Conservation (phyloP, 2,797 vertebrate genomes). For the Oophaga sylvatica region DNA sequence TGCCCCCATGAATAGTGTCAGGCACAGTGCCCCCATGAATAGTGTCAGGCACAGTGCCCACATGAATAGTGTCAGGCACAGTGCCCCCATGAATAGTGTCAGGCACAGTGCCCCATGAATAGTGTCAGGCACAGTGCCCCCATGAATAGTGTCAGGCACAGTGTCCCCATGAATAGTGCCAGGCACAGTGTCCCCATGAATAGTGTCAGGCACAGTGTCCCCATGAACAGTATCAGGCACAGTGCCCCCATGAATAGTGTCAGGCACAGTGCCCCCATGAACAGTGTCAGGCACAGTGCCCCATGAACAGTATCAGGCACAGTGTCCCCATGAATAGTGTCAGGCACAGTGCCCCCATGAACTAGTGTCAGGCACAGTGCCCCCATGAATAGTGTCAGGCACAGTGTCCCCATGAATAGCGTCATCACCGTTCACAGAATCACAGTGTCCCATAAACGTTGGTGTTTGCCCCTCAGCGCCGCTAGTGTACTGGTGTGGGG, state of each 20-base stretch:
- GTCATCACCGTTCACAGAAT: too few species aligned
- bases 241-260: not conserved
- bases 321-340: not conserved
- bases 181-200: not conserved
- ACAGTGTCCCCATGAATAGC: not conserved
- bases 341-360: not conserved
- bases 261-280: not conserved
- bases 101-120: not conserved
- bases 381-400: too few species aligned
- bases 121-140: too few species aligned
- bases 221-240: not conserved
- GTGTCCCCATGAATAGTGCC: not conserved
- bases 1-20: not conserved
- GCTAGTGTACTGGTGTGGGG: too few species aligned
- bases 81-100: not conserved
- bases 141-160: not conserved
- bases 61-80: not conserved
- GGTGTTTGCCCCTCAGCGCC: too few species aligned
- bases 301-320: not conserved
- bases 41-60: too few species aligned
- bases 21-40: too few species aligned
- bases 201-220: too few species aligned
- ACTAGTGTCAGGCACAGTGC: too few species aligned
- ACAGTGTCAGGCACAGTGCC: too few species aligned
- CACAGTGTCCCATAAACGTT: too few species aligned